Evolutionary conservation across 2,113 vertebrate species (phyloP).

Genomic region (Petrocephalus microphthalmus): DNA sequence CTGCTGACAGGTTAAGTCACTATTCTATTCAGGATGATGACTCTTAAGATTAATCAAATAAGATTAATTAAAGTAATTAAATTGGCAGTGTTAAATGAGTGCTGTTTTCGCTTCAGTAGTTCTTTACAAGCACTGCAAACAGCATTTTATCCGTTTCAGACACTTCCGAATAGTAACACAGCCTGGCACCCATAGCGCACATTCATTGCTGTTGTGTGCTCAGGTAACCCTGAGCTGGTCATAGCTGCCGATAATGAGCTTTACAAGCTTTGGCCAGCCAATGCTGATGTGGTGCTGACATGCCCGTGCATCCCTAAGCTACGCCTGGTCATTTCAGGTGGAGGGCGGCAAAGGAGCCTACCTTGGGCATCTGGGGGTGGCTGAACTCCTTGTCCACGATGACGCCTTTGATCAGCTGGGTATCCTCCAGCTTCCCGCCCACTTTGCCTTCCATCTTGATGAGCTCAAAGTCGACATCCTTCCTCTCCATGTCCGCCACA

Average conservation of each 20-base stretch:
- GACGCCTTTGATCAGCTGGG: conserved; percentile 89
- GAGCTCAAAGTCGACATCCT: conserved; percentile 96
- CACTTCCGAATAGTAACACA: too few relatives aligned
- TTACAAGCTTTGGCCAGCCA: background rate
- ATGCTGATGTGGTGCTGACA: background rate
- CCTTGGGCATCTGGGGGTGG: conserved; percentile 98
- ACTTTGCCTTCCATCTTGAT: conserved; percentile 98
- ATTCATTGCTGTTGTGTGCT: background rate
- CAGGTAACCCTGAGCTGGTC: background rate
- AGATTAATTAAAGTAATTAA: too few relatives aligned
- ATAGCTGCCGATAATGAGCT: background rate
- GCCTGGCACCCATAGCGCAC: too few relatives aligned
- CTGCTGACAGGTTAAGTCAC: background rate
- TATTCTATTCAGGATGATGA: background rate
- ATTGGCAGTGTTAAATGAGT: background rate
- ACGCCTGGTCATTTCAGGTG: background rate
- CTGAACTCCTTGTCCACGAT: conserved; percentile 98
- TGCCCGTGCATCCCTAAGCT: background rate
- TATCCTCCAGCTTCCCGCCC: conserved; percentile 93
- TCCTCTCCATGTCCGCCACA: conserved; percentile 92
- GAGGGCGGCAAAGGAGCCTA: conserved; percentile 39
- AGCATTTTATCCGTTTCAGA: too few relatives aligned
- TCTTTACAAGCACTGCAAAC: too few relatives aligned
- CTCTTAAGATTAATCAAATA: too few relatives aligned
- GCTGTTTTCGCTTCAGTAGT: background rate